Evolutionary conservation across 2,113 vertebrate genomes (phyloP), one percentile per base, ranked within the genome.

Genomic region (Perca schrenkii): DNA sequence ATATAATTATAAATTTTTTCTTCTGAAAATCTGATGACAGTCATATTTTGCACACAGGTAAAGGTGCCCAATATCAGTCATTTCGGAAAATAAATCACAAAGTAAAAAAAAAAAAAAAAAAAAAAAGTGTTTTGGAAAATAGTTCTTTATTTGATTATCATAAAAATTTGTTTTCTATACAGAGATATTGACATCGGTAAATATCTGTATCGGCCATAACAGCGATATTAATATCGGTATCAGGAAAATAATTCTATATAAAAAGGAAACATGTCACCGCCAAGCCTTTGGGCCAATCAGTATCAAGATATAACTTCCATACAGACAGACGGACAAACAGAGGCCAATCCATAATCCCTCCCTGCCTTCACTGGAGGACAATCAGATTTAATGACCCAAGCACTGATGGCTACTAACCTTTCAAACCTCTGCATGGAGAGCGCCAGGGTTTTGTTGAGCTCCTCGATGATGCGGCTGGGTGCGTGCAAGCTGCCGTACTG

Each of bases 391-490:
- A 79, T 54, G 75, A 86, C 58, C 56, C 2, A 12, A 53, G 56
- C 36, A 6, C 77, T 40, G 72, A 64, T 6, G 25, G 67, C 56
- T 21, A 74, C 95, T 73, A 93, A 99, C 98, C 97, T 99, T 94
- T 99, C 98, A 87, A 99, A 97, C 94, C 98, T 95, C 93, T 99
- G 98, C 96, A 99, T 97, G 93, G 97, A 98, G 91, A 99, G 96
- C 40, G 97, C 97, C 91, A 99, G 95, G 0, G 98, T 98, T 94
- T 99, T 99, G 93, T 99, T 98, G 88, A 99, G 96, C 89, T 99
- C 98, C 40, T 98, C 97, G 4, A 99, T 99, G 95, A 99, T 98
- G 90, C 98, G 96, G 90, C 97, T 98, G 0, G 98, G 93, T 1
- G 91, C 77, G 75, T 97, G 98, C 94, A 96, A 89, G 92, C 96